These are phyloP conservation scores for Eurosta solidaginis DNA, from an alignment of 1,140 invertebrate species.

Conservation along the genomic window DNA sequence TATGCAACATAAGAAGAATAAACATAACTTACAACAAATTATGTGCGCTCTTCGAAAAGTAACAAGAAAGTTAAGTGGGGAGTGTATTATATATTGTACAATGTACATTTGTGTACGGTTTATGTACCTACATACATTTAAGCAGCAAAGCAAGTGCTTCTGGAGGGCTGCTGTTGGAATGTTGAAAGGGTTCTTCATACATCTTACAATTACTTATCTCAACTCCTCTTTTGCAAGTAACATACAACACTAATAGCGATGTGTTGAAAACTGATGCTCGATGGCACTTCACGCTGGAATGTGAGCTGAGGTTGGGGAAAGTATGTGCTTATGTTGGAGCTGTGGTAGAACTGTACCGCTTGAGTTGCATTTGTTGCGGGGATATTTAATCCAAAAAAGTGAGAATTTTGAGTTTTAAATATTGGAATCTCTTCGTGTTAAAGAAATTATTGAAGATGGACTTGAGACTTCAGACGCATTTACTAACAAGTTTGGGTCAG, in stretches of 20 bases:
- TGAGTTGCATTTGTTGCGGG: no score
- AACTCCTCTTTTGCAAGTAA: not conserved
- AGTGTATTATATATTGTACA: no score
- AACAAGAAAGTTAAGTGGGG: not conserved
- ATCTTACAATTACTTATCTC: no score
- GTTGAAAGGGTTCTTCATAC: not conserved
- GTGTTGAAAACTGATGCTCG: constrained; percentile 12
- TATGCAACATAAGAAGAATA: not conserved
- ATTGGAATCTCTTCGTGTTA: no score
- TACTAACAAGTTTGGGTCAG: no score
- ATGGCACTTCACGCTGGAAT: not conserved
- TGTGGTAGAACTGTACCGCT: not conserved
- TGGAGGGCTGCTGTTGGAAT: no score
- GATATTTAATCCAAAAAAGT: no score
- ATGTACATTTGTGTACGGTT: no score
- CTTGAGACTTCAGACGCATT: no score
- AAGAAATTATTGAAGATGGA: no score
- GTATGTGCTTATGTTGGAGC: not conserved
- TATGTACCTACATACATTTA: no score
- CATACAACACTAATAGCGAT: not conserved
- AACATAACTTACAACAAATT: constrained; percentile 18
- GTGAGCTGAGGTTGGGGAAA: not conserved
- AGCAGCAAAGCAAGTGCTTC: not conserved
- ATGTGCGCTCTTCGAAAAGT: not conserved
- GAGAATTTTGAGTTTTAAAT: no score